A percentile compares a stretch with the other conserved stretches of the same genome.
Conservation (phyloP, 2,113 vertebrate species). For the Lamprotornis superbus region DNA sequence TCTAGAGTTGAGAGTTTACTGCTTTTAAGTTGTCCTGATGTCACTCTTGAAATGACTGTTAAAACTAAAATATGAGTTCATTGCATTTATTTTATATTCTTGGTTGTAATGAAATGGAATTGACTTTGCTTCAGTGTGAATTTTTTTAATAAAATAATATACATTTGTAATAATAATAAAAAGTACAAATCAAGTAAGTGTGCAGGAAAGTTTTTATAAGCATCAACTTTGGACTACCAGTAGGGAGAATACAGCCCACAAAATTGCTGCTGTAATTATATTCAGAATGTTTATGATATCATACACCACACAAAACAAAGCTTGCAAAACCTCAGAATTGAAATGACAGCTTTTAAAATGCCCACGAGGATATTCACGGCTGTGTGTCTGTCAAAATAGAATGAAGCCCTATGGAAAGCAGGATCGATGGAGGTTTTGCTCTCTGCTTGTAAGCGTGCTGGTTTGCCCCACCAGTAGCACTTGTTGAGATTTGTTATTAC, state of each 20-base stretch:
- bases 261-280: slow-evolving; percentile 27
- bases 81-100: slow-evolving; percentile 95
- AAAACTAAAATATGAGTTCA: slow-evolving; percentile 82
- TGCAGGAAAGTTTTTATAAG: slow-evolving; percentile 22
- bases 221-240: background rate
- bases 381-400: slow-evolving; percentile 18
- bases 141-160: slow-evolving; percentile 72
- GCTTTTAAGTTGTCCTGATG: slow-evolving; percentile 79
- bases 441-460: background rate
- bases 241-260: background rate
- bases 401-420: background rate
- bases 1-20: slow-evolving; percentile 60
- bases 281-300: slow-evolving; percentile 31
- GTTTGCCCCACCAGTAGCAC: background rate
- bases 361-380: background rate
- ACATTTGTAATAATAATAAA: slow-evolving; percentile 65
- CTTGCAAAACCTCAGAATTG: slow-evolving; percentile 32
- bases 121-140: slow-evolving; percentile 78
- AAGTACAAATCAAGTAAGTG: slow-evolving; percentile 33
- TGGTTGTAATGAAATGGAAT: slow-evolving; percentile 91
- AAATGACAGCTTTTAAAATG: slow-evolving; percentile 42
- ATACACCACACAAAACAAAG: slow-evolving; percentile 39
- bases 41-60: slow-evolving; percentile 89
- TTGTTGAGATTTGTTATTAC: background rate
- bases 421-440: background rate